These are phyloP conservation scores for Camponotus floridanus DNA, from an alignment of 1,140 invertebrate genomes.

Conservation along the genomic window DNA sequence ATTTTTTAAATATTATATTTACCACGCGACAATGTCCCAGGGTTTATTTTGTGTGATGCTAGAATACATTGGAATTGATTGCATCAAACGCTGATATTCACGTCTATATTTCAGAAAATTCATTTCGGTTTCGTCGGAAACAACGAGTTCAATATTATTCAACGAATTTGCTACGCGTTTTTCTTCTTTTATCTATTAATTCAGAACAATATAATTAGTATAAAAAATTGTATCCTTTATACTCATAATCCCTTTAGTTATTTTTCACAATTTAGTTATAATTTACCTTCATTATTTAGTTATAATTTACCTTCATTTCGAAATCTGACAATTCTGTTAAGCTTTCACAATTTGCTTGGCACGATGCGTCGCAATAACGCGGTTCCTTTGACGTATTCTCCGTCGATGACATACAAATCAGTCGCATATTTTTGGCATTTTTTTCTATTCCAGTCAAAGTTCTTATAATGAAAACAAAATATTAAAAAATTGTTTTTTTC, in stretches of 20 bases:
- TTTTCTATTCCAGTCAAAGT: slow-evolving; percentile 48
- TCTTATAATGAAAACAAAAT: slow-evolving; percentile 48
- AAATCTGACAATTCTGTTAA: slow-evolving; percentile 29
- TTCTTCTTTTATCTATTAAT: slow-evolving; percentile 33
- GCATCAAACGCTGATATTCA: slow-evolving; percentile 73
- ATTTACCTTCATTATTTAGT: neutral
- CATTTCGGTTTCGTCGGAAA: slow-evolving; percentile 70
- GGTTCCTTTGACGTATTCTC: slow-evolving; percentile 62
- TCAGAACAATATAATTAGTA: slow-evolving; percentile 3
- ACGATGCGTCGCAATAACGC: slow-evolving; percentile 73
- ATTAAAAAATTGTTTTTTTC: slow-evolving; percentile 8
- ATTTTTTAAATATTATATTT: slow-evolving; percentile 53
- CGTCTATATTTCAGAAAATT: slow-evolving; percentile 77
- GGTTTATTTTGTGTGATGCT: slow-evolving; percentile 83
- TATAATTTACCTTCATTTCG: slow-evolving; percentile 42
- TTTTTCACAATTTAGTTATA: too few relatives aligned
- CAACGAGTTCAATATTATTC: slow-evolving; percentile 26
- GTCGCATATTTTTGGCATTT: slow-evolving; percentile 74
- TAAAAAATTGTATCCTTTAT: neutral
- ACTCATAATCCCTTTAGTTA: neutral
- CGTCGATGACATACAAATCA: slow-evolving; percentile 74
- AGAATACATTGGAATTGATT: slow-evolving; percentile 81
- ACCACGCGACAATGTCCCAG: slow-evolving; percentile 84
- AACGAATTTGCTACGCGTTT: neutral
- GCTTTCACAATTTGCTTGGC: slow-evolving; percentile 74